These are phyloP conservation scores for Drosophila parabipectinata DNA, from an alignment of 1,140 invertebrate genomes.

Conservation along the genomic window DNA sequence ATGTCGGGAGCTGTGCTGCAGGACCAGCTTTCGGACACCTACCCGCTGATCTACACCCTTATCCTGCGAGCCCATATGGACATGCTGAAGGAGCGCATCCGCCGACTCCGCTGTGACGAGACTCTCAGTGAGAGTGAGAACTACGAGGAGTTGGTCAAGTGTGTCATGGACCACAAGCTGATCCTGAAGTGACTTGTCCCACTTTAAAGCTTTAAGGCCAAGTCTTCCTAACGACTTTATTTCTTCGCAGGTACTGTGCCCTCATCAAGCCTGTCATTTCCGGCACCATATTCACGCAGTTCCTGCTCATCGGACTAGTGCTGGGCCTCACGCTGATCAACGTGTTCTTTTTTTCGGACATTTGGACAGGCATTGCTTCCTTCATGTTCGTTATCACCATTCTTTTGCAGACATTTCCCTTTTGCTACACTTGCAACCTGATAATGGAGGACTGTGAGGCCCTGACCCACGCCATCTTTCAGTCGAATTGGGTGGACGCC, in stretches of 20 bases:
- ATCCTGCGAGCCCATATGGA: constrained; percentile 57
- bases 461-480: constrained; percentile 54
- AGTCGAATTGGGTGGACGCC: constrained; percentile 68
- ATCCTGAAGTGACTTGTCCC: constrained; percentile 39
- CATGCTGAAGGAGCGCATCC: constrained; percentile 50
- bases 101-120: constrained; percentile 40
- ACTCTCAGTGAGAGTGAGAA: constrained; percentile 47
- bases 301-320: constrained; percentile 56
- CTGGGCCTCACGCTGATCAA: constrained; percentile 65
- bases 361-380: constrained; percentile 61
- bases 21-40: constrained; percentile 55
- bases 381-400: constrained; percentile 61
- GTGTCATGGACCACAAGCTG: constrained; percentile 59
- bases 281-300: constrained; percentile 68
- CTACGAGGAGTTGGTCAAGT: constrained; percentile 58
- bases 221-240: not conserved
- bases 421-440: constrained; percentile 68
- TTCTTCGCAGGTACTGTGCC: constrained; percentile 41
- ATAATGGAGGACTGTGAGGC: constrained; percentile 66
- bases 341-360: constrained; percentile 66
- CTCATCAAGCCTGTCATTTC: constrained; percentile 48
- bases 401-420: constrained; percentile 65
- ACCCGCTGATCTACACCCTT: constrained; percentile 56
- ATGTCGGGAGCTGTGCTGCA: constrained; percentile 70
- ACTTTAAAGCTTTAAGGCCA: not conserved